Conservation (phyloP, 2,113 vertebrate genomes). For the Quiscalus mexicanus region DNA sequence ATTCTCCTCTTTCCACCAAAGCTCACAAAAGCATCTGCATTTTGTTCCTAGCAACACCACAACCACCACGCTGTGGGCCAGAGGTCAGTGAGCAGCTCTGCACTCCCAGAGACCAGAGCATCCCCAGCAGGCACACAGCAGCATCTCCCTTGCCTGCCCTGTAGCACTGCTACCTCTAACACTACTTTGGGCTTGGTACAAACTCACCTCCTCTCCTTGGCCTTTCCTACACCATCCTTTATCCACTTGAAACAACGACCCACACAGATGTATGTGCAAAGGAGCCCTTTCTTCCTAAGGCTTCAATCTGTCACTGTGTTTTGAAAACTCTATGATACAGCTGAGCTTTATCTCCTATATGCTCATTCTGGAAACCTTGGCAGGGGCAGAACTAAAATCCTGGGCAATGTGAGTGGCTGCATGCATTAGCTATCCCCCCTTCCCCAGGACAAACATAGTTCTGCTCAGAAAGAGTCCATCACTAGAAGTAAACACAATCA, state of each 20-base stretch:
- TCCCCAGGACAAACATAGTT: neutral
- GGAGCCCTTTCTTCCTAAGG: neutral
- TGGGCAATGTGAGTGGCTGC: neutral
- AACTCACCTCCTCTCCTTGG: neutral
- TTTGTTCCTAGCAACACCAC: neutral
- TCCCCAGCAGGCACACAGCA: neutral
- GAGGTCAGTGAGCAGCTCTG: neutral
- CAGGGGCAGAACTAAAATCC: neutral
- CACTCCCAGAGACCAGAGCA: fast-evolving
- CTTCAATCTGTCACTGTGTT: neutral
- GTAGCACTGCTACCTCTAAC: fast-evolving
- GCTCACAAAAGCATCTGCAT: neutral
- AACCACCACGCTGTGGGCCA: fast-evolving
- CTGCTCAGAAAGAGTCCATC: neutral
- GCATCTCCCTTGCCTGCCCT: too few species aligned
- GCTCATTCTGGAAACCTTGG: neutral
- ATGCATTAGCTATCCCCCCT: neutral
- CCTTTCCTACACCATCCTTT: neutral
- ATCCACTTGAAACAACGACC: neutral
- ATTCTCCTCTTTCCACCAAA: neutral
- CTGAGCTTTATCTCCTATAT: neutral
- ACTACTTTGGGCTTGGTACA: fast-evolving
- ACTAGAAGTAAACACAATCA: neutral
- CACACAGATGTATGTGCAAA: neutral
- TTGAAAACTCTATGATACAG: neutral